A percentile compares a stretch with the other conserved stretches of the same genome.
Evolutionary conservation across 1,140 invertebrate species (phyloP).

Genomic region (Octopus bimaculoides): DNA sequence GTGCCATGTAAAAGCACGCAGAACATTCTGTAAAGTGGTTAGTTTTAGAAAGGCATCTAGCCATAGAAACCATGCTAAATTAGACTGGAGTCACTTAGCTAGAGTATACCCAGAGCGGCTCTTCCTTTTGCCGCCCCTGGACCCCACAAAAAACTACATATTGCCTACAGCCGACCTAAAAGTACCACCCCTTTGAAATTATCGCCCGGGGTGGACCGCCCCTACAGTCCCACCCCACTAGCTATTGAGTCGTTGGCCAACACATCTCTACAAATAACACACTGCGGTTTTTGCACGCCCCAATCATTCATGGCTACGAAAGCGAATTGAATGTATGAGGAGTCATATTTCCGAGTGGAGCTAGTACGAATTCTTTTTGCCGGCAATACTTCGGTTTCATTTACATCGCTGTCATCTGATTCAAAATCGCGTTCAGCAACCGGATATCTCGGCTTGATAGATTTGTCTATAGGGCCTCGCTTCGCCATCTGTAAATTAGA

Average conservation of each 20-base stretch:
- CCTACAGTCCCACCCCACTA: too few species aligned
- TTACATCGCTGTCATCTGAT: background rate
- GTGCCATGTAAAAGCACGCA: too few species aligned
- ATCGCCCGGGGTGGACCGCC: too few species aligned
- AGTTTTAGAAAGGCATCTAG: too few species aligned
- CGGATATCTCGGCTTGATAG: background rate
- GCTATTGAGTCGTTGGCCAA: background rate
- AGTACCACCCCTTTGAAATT: too few species aligned
- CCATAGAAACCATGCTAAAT: too few species aligned
- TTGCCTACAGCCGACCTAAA: too few species aligned
- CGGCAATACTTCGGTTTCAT: background rate
- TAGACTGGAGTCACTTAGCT: too few species aligned
- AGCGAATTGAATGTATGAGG: background rate
- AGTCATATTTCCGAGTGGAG: background rate
- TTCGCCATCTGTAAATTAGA: background rate
- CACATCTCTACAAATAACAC: background rate
- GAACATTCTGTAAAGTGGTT: too few species aligned
- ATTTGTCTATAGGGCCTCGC: background rate
- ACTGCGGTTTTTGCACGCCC: background rate
- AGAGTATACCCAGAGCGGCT: too few species aligned
- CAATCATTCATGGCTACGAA: background rate
- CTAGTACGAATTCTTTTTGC: background rate
- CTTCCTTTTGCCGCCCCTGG: too few species aligned
- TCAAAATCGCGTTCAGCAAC: background rate
- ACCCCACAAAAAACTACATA: too few species aligned